Evolutionary conservation across 2,888 invertebrate genomes (phyloP).

Genomic region (Arge pagana): DNA sequence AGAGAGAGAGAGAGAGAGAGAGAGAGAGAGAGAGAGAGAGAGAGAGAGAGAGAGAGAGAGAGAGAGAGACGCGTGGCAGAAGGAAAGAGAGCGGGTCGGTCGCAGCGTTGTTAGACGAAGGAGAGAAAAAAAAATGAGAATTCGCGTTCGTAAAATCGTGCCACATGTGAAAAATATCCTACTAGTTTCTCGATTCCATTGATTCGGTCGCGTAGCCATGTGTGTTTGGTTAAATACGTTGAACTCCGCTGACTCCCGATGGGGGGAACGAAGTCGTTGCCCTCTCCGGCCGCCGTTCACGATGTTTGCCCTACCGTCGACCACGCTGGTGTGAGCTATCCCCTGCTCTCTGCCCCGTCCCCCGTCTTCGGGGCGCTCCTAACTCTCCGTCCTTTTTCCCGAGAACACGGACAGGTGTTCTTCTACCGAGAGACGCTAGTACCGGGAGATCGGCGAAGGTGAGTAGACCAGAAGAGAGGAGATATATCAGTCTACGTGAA

Average conservation of each 20-base stretch:
- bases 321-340: constrained; percentile 32
- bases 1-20: constrained; percentile 8
- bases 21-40: neutral
- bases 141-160: neutral
- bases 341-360: constrained; percentile 23
- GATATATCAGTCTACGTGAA: constrained; percentile 57
- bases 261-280: constrained; percentile 47
- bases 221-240: constrained; percentile 49
- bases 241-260: constrained; percentile 34
- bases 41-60: constrained; percentile 10
- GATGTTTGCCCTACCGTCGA: constrained; percentile 34
- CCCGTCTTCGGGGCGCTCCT: constrained; percentile 26
- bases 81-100: constrained; percentile 32
- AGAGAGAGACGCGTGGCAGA: constrained; percentile 19
- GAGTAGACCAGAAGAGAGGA: constrained; percentile 57
- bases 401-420: constrained; percentile 15
- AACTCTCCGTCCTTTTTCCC: constrained; percentile 11
- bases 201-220: constrained; percentile 20
- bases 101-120: constrained; percentile 25
- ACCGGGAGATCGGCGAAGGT: constrained; percentile 50
- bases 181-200: constrained; percentile 8
- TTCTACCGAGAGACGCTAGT: constrained; percentile 21
- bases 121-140: constrained; percentile 19
- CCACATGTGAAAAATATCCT: neutral
- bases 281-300: constrained; percentile 48